These are phyloP conservation scores for Anastatus disparis DNA, from an alignment of 1,140 invertebrate genomes.

Conservation along the genomic window DNA sequence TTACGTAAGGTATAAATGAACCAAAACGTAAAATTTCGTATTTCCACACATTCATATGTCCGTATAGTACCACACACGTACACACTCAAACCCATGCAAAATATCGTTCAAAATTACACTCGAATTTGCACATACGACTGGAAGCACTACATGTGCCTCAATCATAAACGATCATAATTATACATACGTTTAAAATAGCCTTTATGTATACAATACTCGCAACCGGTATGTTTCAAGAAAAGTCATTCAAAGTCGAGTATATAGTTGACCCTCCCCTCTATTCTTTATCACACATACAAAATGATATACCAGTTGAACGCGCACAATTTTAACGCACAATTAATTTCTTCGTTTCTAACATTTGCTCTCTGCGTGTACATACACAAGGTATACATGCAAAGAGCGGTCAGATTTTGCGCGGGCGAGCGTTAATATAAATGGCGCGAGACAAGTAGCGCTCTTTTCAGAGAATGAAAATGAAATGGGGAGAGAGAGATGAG, in stretches of 20 bases:
- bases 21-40: background rate
- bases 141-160: background rate
- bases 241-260: constrained; percentile 34
- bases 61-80: background rate
- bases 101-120: background rate
- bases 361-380: no score
- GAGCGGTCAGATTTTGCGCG: constrained; percentile 2
- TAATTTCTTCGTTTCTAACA: constrained; percentile 41
- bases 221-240: no score
- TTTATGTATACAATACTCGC: background rate
- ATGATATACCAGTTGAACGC: no score
- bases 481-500: no score
- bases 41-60: no score
- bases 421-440: background rate
- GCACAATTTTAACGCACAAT: constrained; percentile 36
- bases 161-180: background rate
- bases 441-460: background rate
- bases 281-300: no score
- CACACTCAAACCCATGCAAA: background rate
- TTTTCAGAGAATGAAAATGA: no score
- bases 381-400: no score
- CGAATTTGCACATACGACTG: background rate
- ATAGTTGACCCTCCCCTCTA: constrained; percentile 4
- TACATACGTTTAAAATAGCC: constrained; percentile 15
- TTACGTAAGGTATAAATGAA: no score